Evolutionary conservation across 2,888 invertebrate genomes (phyloP).

Genomic region (Pyrrhia umbra): DNA sequence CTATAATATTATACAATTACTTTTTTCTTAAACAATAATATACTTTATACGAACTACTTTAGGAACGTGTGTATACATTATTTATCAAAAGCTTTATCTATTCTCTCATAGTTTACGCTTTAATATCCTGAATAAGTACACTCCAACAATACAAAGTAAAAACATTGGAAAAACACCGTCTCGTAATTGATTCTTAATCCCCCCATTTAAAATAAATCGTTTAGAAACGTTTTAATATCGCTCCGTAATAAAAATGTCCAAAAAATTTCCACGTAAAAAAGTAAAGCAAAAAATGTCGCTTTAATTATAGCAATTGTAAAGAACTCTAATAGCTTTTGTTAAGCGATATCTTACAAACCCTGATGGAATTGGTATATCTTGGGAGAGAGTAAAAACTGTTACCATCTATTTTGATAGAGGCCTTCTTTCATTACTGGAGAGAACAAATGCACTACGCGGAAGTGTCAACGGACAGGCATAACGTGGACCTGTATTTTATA

Average conservation of each 20-base stretch:
- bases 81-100: not conserved
- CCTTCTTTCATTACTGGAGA: slow-evolving; percentile 68
- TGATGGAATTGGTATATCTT: slow-evolving; percentile 46
- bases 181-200: slow-evolving; percentile 45
- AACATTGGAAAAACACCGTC: slow-evolving; percentile 23
- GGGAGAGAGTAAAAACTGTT: slow-evolving; percentile 56
- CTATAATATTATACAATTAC: too few species aligned
- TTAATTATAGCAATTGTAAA: slow-evolving; percentile 25
- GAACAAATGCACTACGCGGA: slow-evolving; percentile 68
- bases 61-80: not conserved
- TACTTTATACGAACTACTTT: too few species aligned
- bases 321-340: slow-evolving; percentile 32
- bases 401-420: slow-evolving; percentile 70
- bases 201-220: slow-evolving; percentile 34
- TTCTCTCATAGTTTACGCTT: slow-evolving; percentile 1
- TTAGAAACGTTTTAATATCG: slow-evolving; percentile 32
- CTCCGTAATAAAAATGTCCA: slow-evolving; percentile 20
- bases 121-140: slow-evolving; percentile 3
- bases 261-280: not conserved
- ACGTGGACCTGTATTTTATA: slow-evolving; percentile 55
- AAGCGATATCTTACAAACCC: slow-evolving; percentile 37
- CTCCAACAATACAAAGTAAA: slow-evolving; percentile 19
- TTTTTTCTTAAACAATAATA: too few species aligned
- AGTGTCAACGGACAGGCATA: slow-evolving; percentile 63
- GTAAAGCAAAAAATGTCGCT: slow-evolving; percentile 6